A percentile compares a stretch with the other conserved stretches of the same genome.
These are phyloP conservation scores for Geopemphigus sp. DNA, from an alignment of 1,140 invertebrate genomes.

Conservation along the genomic window DNA sequence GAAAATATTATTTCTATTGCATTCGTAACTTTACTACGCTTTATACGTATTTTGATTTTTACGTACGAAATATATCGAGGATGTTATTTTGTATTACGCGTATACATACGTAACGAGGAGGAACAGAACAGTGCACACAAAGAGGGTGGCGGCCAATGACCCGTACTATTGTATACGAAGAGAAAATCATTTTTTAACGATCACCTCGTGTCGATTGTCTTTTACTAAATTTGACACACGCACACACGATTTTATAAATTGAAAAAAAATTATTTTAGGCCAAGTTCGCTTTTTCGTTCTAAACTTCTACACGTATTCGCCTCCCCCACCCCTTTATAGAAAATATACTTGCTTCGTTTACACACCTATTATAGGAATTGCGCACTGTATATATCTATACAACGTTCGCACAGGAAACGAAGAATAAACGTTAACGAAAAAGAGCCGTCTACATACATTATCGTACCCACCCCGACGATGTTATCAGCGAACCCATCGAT, in stretches of 20 bases:
- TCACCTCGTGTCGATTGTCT: neutral
- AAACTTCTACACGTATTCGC: too few relatives aligned
- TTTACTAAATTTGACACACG: slow-evolving; percentile 2
- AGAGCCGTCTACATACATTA: neutral
- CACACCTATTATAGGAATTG: neutral
- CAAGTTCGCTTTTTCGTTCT: neutral
- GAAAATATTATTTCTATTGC: neutral
- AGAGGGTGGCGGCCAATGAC: slow-evolving; percentile 31
- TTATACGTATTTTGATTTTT: neutral
- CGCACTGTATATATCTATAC: neutral
- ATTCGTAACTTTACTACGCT: neutral
- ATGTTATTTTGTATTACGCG: neutral
- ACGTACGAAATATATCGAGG: neutral
- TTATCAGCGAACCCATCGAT: neutral
- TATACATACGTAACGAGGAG: neutral
- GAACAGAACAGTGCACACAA: slow-evolving; percentile 5
- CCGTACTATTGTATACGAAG: slow-evolving; percentile 7
- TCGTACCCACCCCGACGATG: neutral
- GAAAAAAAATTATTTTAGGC: slow-evolving; percentile 5
- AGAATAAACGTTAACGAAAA: neutral
- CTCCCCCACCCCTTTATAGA: neutral
- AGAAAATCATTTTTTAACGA: slow-evolving; percentile 29
- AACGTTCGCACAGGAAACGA: neutral
- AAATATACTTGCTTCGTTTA: too few relatives aligned
- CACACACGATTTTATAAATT: neutral